Evolutionary conservation across 2,113 vertebrate species (phyloP), one percentile per base, ranked within the genome.

Genomic region (Oostethus manadensis): DNA sequence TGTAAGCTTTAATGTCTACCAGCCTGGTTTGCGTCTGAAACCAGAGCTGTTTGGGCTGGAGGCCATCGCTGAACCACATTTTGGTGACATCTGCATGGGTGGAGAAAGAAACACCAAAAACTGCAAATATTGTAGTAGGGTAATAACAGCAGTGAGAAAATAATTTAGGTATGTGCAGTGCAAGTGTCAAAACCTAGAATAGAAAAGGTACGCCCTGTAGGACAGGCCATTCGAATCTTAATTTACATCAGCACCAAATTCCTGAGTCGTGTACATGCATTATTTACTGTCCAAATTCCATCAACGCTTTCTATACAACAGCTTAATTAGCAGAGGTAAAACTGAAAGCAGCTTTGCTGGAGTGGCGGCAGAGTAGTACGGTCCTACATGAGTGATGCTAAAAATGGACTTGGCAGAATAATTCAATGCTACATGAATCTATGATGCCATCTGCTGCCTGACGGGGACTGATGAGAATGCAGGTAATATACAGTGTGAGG

Each of bases 1-100:
- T 93, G 76, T 92, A 93, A 59, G 91, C 90, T 80, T 81, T 91
- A 49, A 94, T 53, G 64, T 89, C 82, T 23, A 91, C 64, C 62
- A 96, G 55, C 1, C 77, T 86, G 66, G 85, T 87, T 64, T 92
- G 89, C 11, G 91, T 77, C 3, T 87, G 84, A 67, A 97, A 96
- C 93, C 92, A 96, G 76, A 87, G 73, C 17, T 86, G 90, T 81
- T 91, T 89, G 0, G 83, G 84, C 45, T 79, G 84, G 35, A 89
- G 74, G 15, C 88, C 78, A 1, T 87, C 90, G 60, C 87, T 92
- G 66, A 92, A 92, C 94, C 94, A 97, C 60, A 97, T 54, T 71
- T 83, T 92, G 35, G 84, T 85, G 60, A 78, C 83, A 79, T 69
- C 93, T 94, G 73, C 18, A 68, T 8, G 60, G 10, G 58, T 45